Evolutionary conservation across 2,888 invertebrate genomes (phyloP), one percentile per base, ranked within the genome.

Genomic region (Perizoma flavofasciatum): DNA sequence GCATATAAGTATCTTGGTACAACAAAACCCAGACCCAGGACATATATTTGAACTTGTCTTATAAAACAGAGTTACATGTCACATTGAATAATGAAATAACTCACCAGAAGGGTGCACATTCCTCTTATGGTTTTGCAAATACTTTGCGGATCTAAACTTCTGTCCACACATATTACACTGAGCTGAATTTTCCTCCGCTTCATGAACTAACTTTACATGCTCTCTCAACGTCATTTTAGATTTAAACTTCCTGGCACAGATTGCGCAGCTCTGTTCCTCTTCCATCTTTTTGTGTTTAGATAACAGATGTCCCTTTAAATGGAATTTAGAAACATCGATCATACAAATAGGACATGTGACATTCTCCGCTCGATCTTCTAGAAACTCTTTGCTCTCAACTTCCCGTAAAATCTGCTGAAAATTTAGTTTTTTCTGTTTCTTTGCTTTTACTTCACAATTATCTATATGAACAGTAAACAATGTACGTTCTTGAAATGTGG

Each of bases 31-130:
- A 22, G 22, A 22, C 22, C 22, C 22, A 22, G 22, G 22, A 22
- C 22, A 22, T 2, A 22, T 22, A 22, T 22, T 22, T 22, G 22
- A 40, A 10, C 11, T 40, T 45, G 8, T 39, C 39, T 6, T 6
- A 7, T 7, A 39, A n/a, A 5, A 41, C 5, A 41, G 10, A 41
- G n/a, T 41, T 10, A 41, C 1, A 10, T n/a, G 41, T 41, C 9
- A 10, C 9, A 5, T 22, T 22, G 22, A 22, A 47, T 10, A 45
- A 9, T 6, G 5, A 39, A 7, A 5, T 0, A 37, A 66, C 74
- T 65, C n/a, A 79, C 79, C 79, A 11, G 63, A 60, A 0, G 81
- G 81, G 65, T 81, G 81, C 0, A 81, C 81, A 55, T 82, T 82
- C 53, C 82, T 74, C 57, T 75, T 74, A 52, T 82, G 82, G 49